Percentiles rank a stretch among this genome's conserved stretches.
These are phyloP conservation scores for Pteropus alecto DNA, from an alignment of 2,113 vertebrate genomes.

Conservation along the genomic window DNA sequence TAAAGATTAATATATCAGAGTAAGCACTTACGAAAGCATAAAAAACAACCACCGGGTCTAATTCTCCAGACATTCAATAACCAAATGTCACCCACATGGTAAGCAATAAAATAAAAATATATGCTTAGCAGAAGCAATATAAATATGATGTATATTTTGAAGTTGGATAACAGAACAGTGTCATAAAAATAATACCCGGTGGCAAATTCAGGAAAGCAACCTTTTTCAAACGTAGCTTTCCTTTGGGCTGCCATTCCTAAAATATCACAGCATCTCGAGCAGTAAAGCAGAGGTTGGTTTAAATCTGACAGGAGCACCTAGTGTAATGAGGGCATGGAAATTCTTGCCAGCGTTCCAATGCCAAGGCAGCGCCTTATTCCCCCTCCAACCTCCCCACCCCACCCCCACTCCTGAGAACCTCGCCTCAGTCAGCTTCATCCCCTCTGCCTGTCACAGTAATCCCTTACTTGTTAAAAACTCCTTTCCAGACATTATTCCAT, in stretches of 20 bases:
- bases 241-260: constrained; percentile 56
- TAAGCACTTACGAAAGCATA: neutral
- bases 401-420: neutral
- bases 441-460: neutral
- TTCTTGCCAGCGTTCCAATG: neutral
- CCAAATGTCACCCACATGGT: constrained; percentile 50
- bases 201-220: constrained; percentile 60
- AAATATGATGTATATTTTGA: constrained; percentile 43
- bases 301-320: constrained; percentile 37
- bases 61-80: constrained; percentile 62
- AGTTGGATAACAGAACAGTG: constrained; percentile 27
- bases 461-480: neutral
- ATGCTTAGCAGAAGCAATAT: constrained; percentile 57
- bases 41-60: neutral
- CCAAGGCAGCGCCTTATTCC: neutral
- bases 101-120: constrained; percentile 63
- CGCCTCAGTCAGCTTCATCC: neutral
- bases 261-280: neutral
- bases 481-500: neutral
- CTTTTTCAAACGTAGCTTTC: constrained; percentile 43
- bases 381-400: fast-evolving
- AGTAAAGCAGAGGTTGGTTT: constrained; percentile 16
- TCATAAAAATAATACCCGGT: constrained; percentile 63
- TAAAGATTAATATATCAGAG: constrained; percentile 54
- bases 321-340: neutral